phyloP scores from a whole-genome alignment of 2,113 vertebrate species.

The Vulpes ferrilata region DNA sequence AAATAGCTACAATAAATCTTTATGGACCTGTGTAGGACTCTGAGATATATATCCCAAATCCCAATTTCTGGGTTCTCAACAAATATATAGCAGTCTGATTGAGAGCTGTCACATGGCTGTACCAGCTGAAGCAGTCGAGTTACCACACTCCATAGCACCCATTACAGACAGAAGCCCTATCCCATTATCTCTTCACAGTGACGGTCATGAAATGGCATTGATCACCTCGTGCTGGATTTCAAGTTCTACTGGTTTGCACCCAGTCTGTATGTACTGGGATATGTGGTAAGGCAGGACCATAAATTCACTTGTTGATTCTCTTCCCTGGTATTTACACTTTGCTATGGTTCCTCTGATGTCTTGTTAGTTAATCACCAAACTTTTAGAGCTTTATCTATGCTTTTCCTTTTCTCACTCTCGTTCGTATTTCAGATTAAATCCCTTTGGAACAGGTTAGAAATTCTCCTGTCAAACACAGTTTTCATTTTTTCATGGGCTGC shows the following conservation, averaged over 20 bases:
- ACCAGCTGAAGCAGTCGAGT: background rate
- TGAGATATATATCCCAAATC: background rate
- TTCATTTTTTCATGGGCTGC: conserved; percentile 26
- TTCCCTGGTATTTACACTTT: background rate
- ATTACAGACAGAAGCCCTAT: background rate
- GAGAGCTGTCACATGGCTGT: background rate
- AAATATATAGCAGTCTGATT: background rate
- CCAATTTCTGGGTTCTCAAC: background rate
- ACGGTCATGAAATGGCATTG: background rate
- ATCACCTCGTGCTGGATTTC: background rate
- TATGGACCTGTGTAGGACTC: background rate
- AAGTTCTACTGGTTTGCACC: background rate
- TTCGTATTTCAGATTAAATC: conserved; percentile 52
- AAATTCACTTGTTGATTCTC: background rate
- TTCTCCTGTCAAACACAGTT: conserved; percentile 57
- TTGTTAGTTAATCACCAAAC: background rate
- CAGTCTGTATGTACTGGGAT: background rate
- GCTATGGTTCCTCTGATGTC: background rate
- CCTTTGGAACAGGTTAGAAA: conserved; percentile 52
- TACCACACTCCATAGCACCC: background rate
- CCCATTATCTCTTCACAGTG: background rate
- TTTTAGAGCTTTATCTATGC: conserved; percentile 13
- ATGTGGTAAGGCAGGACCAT: background rate
- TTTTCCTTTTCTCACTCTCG: background rate
- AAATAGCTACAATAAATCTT: background rate